Evolutionary conservation across 1,140 invertebrate species (phyloP).

Genomic region (Achatina immaculata): DNA sequence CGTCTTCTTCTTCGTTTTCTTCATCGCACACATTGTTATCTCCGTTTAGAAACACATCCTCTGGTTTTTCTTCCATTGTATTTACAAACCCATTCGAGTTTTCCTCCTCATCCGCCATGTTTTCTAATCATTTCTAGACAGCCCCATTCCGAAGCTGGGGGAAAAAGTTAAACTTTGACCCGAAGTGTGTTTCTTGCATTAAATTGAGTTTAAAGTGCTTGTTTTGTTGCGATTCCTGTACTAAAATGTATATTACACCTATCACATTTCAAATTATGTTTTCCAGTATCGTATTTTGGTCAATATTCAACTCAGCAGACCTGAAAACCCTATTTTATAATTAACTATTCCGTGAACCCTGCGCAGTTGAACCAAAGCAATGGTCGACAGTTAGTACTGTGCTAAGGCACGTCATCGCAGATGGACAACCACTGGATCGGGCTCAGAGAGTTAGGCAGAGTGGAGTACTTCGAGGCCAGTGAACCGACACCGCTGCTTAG

Average conservation of each 20-base stretch:
- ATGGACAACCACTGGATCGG: no score
- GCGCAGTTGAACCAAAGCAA: not conserved
- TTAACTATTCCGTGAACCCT: slow-evolving; percentile 9
- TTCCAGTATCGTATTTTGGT: no score
- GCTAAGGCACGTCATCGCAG: no score
- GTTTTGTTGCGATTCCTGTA: not conserved
- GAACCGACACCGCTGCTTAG: no score
- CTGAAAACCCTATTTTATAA: not conserved
- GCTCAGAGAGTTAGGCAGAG: no score
- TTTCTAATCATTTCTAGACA: slow-evolving; percentile 35
- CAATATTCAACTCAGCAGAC: no score
- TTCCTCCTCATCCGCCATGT: slow-evolving; percentile 62
- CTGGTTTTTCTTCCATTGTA: slow-evolving; percentile 46
- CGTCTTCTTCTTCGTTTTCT: slow-evolving; percentile 45
- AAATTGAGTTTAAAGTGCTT: no score
- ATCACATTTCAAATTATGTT: no score
- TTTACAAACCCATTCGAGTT: slow-evolving; percentile 45
- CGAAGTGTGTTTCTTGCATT: no score
- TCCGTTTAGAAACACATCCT: slow-evolving; percentile 62
- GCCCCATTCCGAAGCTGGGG: not conserved
- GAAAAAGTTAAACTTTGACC: not conserved
- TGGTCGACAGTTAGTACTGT: not conserved
- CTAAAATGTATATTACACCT: no score
- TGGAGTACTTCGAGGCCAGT: no score
- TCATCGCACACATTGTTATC: slow-evolving; percentile 47